Percentiles rank a stretch among this genome's conserved stretches.
Conservation (phyloP, 2,797 vertebrate genomes). For the Phoxinus dragarum region DNA sequence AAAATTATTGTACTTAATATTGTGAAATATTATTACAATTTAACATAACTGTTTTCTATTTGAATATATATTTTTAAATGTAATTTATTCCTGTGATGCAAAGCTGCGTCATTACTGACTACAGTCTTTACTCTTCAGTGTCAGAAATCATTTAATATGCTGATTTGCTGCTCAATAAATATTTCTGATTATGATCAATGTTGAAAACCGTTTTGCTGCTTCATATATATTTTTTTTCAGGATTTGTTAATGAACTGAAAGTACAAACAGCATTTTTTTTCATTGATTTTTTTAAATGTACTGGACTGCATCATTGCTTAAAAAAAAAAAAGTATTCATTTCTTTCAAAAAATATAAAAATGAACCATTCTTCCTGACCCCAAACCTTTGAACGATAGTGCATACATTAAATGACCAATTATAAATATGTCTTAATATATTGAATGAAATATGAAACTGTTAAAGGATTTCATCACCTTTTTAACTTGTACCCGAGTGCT, state of each 20-base stretch:
- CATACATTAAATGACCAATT: background rate
- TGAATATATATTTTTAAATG: background rate
- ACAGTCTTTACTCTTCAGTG: background rate
- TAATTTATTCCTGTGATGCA: background rate
- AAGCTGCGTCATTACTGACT: background rate
- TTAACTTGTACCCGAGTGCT: background rate
- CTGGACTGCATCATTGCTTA: background rate
- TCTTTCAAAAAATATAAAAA: background rate
- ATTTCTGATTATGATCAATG: background rate
- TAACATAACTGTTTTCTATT: background rate
- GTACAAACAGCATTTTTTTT: background rate
- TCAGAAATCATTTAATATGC: background rate
- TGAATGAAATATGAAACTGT: background rate
- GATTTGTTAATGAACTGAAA: background rate
- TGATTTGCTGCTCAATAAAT: background rate
- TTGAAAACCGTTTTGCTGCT: background rate
- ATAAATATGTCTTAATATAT: constrained; percentile 2
- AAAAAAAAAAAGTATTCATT: background rate
- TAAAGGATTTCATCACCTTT: background rate
- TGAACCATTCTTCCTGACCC: background rate
- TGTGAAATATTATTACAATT: background rate
- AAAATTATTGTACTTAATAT: background rate
- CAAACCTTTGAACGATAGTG: background rate
- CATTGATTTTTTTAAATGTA: background rate
- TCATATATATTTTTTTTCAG: background rate